Conservation (phyloP, 2,113 vertebrate genomes). For the Corythornis madagascariensis region DNA sequence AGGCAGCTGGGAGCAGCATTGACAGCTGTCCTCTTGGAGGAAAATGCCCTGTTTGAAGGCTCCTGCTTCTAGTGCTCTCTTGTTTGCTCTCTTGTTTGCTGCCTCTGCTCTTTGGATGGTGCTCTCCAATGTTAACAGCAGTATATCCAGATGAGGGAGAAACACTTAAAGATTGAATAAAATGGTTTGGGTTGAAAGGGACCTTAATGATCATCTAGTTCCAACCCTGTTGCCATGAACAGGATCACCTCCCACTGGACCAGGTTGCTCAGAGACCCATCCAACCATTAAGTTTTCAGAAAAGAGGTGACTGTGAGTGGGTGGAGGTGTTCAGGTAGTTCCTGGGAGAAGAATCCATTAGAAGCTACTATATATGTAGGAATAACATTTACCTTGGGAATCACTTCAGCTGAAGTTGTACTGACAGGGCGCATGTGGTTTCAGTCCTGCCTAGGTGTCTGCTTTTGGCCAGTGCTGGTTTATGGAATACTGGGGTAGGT, state of each 20-base stretch:
- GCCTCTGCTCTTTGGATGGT: neutral
- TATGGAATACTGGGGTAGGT: neutral
- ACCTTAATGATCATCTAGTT: neutral
- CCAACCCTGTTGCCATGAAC: neutral
- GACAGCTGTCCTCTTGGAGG: accelerated
- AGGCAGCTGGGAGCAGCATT: neutral
- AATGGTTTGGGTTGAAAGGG: neutral
- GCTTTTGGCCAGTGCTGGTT: neutral
- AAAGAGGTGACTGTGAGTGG: neutral
- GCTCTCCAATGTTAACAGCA: neutral
- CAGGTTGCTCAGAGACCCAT: neutral
- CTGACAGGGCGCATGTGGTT: neutral
- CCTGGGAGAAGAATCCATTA: neutral
- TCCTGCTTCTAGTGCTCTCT: neutral
- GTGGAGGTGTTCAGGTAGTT: neutral
- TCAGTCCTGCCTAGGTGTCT: neutral
- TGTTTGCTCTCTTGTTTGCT: neutral
- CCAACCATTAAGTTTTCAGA: neutral
- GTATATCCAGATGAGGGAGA: neutral
- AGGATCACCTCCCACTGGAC: neutral
- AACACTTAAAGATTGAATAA: neutral
- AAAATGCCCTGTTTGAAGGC: neutral
- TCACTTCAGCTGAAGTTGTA: neutral
- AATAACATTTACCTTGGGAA: neutral
- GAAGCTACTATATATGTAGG: neutral